Conservation (phyloP, 2,797 vertebrate species). For the Remorina albescens region DNA sequence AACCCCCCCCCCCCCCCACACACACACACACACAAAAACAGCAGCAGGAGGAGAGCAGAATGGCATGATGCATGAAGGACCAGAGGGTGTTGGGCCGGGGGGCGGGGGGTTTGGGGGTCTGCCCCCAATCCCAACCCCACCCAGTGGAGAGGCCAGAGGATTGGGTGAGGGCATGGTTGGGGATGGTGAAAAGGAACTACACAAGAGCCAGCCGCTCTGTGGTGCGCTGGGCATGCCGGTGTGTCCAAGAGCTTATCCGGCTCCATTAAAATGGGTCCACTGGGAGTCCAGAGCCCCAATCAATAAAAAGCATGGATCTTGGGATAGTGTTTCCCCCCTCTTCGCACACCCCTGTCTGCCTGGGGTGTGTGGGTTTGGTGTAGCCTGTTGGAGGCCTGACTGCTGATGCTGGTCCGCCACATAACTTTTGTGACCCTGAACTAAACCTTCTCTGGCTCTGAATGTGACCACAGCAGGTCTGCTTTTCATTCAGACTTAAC, state of each 20-base stretch:
- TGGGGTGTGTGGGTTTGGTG: slow-evolving; percentile 54
- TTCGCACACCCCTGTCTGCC: slow-evolving; percentile 50
- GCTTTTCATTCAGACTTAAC: slow-evolving; percentile 55
- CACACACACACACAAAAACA: too few relatives aligned
- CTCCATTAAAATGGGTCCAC: slow-evolving; percentile 78
- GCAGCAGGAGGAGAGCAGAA: slow-evolving; percentile 41
- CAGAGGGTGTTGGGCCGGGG: slow-evolving; percentile 46
- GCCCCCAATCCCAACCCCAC: slow-evolving; percentile 45
- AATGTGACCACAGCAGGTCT: slow-evolving; percentile 51
- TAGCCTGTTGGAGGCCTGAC: slow-evolving; percentile 49
- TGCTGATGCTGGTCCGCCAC: slow-evolving; percentile 38
- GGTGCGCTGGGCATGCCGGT: slow-evolving; percentile 38
- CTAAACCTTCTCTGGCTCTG: slow-evolving; percentile 36
- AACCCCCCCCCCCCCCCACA: too few relatives aligned
- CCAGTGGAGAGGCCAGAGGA: slow-evolving; percentile 32
- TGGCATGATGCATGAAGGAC: slow-evolving; percentile 57
- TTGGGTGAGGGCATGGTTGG: slow-evolving; percentile 24
- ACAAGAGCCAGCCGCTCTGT: slow-evolving; percentile 52
- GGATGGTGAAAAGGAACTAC: slow-evolving; percentile 40
- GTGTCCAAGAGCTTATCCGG: slow-evolving; percentile 79
- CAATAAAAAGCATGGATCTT: slow-evolving; percentile 81
- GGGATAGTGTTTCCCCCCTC: slow-evolving; percentile 70
- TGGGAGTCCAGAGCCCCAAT: slow-evolving; percentile 76
- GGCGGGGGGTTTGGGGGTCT: too few relatives aligned
- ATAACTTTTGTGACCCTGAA: slow-evolving; percentile 50